Base-by-base conservation (phyloP, 2,113 vertebrate genomes). In the Pangasianodon hypophthalmus region DNA sequence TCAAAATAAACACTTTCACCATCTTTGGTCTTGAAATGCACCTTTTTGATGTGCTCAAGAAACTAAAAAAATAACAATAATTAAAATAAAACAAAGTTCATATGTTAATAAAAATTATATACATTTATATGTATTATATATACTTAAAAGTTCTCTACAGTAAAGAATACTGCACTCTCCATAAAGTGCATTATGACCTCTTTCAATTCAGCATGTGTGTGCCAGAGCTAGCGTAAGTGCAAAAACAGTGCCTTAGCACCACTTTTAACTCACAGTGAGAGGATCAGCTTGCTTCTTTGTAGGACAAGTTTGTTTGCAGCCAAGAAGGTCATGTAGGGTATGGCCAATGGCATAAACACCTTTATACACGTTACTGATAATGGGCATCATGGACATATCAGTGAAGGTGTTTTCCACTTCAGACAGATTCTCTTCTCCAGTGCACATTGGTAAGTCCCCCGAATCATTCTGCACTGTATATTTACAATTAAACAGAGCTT, bases 1-100 rank as follows among this genome's bases (percentile, higher is more conserved):
- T 96, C 95, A 92, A 96, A 96, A 54, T 92, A 94, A 21, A 96
- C 89, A 26, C 89, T 94, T 56, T 92, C 92, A 1, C 95, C 96
- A 32, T 90, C 93, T 32, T 90, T 88, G n/a, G 92, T 94, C 0
- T 92, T 94, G 82, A 96, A 96, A 87, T 94, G 94, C 16, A 96
- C 94, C 62, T 89, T 88, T 24, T 86, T 90, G 6, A 96, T 86
- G 26, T 96, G 94, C 81, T 95, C 94, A 7, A 96, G 87, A 48
- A 96, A 91, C 95, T 96, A 32, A 26, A 67, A 37, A n/a, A 41
- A 83, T 18, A 52, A 87, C 4, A 37, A 62, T 11, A 29, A 32
- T 54, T 32, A 18, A 32, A 64, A 62, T 16, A 7, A 5, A 67
- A 6, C 37, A 48, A 64, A 14, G 1, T 54, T n/a, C 4, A n/a